Base-by-base conservation (phyloP, 2,888 invertebrate genomes). In the Chouioia cunea region DNA sequence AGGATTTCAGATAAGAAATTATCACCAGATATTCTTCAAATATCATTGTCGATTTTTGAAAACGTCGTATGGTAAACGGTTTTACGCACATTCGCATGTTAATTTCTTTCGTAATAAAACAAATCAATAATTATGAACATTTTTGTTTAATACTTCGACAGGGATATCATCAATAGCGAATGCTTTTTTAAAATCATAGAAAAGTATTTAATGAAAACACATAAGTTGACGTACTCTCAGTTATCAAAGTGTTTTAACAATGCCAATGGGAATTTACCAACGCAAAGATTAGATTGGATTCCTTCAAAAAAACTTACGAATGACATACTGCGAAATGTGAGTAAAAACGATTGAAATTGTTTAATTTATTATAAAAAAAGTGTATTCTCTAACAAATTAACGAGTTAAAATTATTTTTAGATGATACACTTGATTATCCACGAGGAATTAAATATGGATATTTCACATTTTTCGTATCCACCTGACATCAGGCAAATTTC, bases 91-190 rank as follows among this genome's bases (percentile, higher is more conserved):
- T 36, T 10, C 6, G 6, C 6, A 36, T 12, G 4, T 36, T 36
- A 12, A 3, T 1, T 12, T 6, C 1, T 36, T 36, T 4, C 36
- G 12, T 6, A 3, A 36, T 12, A 36, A 36, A 36, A n/a, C 36
- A 69, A 36, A 60, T 67, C 6, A 20, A 22, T 46, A 56, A 36
- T 66, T 44, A n/a, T 27, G 36, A 23, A 46, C n/a, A 14, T 10
- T 48, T 50, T 46, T 48, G 20, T 65, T 70, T 62, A 53, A 14
- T 53, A 80, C 81, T 74, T 52, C 23, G 4, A 36, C 65, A 87
- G 87, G 77, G 82, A 86, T 66, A 83, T 84, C 20, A 46, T 87
- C 15, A 83, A 83, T 43, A 81, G 82, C 64, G 76, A 79, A 27
- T 46, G 74, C 20, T 85, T 87, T 70, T 67, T 76, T 16, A 67